Evolutionary conservation across 2,888 invertebrate species (phyloP), one percentile per base, ranked within the genome.

Genomic region (Cyclophora punctaria): DNA sequence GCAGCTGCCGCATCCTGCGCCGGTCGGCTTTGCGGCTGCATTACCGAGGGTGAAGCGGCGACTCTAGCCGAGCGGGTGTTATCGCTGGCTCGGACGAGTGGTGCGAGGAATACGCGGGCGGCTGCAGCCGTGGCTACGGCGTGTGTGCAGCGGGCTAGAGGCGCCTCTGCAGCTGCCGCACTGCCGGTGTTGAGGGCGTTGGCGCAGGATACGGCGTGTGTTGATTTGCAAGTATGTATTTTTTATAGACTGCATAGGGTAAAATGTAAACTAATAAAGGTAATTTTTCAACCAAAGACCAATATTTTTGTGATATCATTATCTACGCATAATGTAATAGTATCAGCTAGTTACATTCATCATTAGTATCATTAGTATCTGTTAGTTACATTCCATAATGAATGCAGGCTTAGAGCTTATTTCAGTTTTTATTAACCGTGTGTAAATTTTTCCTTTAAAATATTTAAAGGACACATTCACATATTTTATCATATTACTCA

Each of bases 1-100:
- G 98, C 98, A 75, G 96, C 98, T 0, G 97, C 98, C 0, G 98
- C 97, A 0, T 98, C 99, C 70, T 96, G 98, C 35, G 91, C 98
- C 33, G 99, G 99, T 0, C 91, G 99, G 7, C 92, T 99, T 77
- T 83, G 85, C 60, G 79, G 78, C 3, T 82, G 80, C 48, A 65
- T 83, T 45, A 55, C 71, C 0, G 85, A 83, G 37, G 66, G 77
- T 0, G 85, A 85, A 46, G 75, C 79, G 42, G 83, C 80, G 48
- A 81, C 83, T 4, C 64, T 87, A 0, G 71, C 78, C 50, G 87
- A 82, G 50, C 75, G 69, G 34, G 83, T 79, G 46, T 72, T 80
- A 4, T 67, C 69, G 2, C 60, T 84, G 3, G 84, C 85, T 0
- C 67, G 83, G 0, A 62, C 75, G 0, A 70, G 80, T 1, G 69